Evolutionary conservation across 1,140 invertebrate genomes (phyloP).

Genomic region (Laupala kohalensis): DNA sequence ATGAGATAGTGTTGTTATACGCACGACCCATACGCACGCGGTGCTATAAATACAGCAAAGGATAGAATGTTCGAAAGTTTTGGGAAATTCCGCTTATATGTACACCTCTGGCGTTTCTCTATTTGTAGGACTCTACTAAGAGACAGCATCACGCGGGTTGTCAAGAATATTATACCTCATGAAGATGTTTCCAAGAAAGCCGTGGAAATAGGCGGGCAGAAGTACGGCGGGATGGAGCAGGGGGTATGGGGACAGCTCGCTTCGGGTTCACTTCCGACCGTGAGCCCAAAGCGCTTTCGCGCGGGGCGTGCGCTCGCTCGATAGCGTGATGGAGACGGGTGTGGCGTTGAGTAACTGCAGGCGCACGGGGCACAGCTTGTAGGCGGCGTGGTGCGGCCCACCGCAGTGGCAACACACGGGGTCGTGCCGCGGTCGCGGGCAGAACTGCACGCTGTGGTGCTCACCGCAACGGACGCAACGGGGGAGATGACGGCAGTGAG

Average conservation of each 20-base stretch:
- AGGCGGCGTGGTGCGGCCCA: slow-evolving; percentile 39
- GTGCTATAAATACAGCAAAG: no score
- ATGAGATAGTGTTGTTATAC: no score
- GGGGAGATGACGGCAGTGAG: slow-evolving; percentile 32
- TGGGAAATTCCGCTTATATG: no score
- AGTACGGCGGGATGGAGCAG: no score
- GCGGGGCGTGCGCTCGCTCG: slow-evolving; percentile 21
- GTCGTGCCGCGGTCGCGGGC: slow-evolving; percentile 32
- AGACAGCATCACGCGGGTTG: no score
- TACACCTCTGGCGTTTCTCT: no score
- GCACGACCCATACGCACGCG: no score
- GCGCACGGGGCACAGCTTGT: slow-evolving; percentile 35
- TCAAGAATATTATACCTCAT: no score
- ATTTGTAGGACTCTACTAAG: no score
- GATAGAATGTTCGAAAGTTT: no score
- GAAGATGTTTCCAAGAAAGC: no score
- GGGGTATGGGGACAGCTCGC: no score
- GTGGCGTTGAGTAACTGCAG: slow-evolving; percentile 33
- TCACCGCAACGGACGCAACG: slow-evolving; percentile 40
- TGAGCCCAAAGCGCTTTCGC: slow-evolving; percentile 8
- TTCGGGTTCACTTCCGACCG: not conserved
- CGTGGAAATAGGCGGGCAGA: not conserved
- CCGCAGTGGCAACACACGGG: slow-evolving; percentile 38
- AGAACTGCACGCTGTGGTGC: slow-evolving; percentile 34
- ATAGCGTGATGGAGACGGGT: slow-evolving; percentile 31